phyloP scores from a whole-genome alignment of 2,888 invertebrate species.

The Flexamia atlantica region DNA sequence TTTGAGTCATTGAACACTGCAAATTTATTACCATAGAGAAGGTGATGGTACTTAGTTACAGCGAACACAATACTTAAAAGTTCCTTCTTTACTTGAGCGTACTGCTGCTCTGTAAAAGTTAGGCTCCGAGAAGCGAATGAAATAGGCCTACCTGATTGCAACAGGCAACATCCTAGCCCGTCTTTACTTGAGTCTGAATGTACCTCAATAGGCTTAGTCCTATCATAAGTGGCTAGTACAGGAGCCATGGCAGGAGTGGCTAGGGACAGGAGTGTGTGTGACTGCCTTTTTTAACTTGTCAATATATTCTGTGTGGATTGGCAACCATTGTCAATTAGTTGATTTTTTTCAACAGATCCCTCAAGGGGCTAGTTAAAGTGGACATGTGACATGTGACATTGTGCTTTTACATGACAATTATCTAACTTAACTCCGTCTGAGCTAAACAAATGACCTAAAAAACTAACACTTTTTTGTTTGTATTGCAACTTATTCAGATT shows the following conservation, averaged over 20 bases:
- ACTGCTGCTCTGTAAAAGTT: constrained; percentile 71
- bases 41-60: constrained; percentile 72
- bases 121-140: constrained; percentile 72
- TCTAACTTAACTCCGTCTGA: constrained; percentile 47
- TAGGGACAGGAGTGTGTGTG: no score
- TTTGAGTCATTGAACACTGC: constrained; percentile 59
- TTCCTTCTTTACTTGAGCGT: constrained; percentile 74
- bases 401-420: constrained; percentile 9
- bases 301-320: constrained; percentile 61
- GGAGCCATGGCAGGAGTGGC: no score
- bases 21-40: constrained; percentile 64
- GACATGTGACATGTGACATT: constrained; percentile 66
- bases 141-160: constrained; percentile 72
- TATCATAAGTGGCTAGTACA: constrained; percentile 63
- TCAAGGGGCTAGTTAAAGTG: constrained; percentile 63
- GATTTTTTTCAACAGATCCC: constrained; percentile 57
- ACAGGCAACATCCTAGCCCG: constrained; percentile 71
- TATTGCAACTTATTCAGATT: constrained; percentile 61
- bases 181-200: constrained; percentile 71
- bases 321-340: constrained; percentile 58
- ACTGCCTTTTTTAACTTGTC: constrained; percentile 63
- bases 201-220: constrained; percentile 69
- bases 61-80: constrained; percentile 72
- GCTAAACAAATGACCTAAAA: constrained; percentile 58
- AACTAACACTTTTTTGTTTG: constrained; percentile 56